Conservation (phyloP, 2,888 invertebrate species). For the Cataglyphis altisquamis region DNA sequence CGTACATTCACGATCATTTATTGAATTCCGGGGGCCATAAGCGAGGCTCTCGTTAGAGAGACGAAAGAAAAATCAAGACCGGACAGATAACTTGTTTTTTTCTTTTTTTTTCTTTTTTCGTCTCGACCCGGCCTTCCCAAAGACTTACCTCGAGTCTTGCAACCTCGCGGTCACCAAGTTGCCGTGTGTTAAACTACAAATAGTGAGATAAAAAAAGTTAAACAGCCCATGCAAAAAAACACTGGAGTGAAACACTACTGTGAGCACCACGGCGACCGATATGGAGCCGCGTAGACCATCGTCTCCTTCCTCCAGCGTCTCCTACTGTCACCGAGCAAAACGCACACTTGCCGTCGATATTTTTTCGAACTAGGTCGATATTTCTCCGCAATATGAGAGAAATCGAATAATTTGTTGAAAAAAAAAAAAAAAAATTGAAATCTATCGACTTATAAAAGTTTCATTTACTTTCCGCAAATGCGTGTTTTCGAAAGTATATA, state of each 20-base stretch:
- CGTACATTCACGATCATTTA: constrained; percentile 53
- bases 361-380: background rate
- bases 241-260: constrained; percentile 77
- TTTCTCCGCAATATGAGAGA: background rate
- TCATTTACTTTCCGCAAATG: background rate
- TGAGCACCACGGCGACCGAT: constrained; percentile 77
- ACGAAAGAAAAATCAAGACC: constrained; percentile 42
- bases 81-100: constrained; percentile 27
- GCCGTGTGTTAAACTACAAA: constrained; percentile 83
- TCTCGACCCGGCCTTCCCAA: constrained; percentile 73
- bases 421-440: background rate
- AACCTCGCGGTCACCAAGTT: constrained; percentile 80
- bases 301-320: constrained; percentile 14
- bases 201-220: constrained; percentile 80
- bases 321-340: constrained; percentile 8
- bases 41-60: constrained; percentile 16
- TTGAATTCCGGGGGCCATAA: constrained; percentile 31
- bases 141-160: constrained; percentile 84
- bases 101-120: constrained; percentile 38
- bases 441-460: background rate
- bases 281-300: constrained; percentile 75
- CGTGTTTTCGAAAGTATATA: background rate
- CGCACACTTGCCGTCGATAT: background rate
- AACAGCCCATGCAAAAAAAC: constrained; percentile 83
- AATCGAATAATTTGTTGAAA: background rate